phyloP scores from a whole-genome alignment of 2,113 vertebrate species.

The Solenodon paradoxus region DNA sequence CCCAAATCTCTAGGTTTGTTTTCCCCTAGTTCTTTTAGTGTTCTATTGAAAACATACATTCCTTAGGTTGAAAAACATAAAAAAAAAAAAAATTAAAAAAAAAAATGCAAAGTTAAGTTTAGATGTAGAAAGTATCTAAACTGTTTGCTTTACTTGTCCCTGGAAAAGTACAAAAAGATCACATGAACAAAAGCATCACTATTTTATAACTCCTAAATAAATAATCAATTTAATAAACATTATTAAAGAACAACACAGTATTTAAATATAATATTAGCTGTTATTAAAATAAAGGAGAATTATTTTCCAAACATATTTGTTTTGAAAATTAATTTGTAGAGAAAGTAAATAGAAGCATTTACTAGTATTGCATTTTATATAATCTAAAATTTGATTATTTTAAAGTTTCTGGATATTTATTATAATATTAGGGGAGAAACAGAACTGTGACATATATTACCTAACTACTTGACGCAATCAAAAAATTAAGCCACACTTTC shows the following conservation, averaged over 20 bases:
- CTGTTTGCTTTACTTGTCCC: background rate
- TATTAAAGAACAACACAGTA: background rate
- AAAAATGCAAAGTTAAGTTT: background rate
- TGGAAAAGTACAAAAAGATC: background rate
- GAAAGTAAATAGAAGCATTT: background rate
- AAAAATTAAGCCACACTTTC: background rate
- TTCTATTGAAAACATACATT: background rate
- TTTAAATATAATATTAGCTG: background rate
- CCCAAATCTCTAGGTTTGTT: background rate
- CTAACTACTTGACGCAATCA: background rate
- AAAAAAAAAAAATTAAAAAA: background rate
- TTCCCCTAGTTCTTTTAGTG: background rate
- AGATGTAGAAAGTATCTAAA: background rate
- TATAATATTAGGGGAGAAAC: background rate
- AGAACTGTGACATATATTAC: background rate
- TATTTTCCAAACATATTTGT: background rate
- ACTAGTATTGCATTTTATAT: background rate
- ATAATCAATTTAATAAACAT: background rate
- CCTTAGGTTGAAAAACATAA: background rate
- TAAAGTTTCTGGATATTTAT: background rate
- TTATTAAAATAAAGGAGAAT: background rate
- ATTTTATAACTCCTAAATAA: no score
- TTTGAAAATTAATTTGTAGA: background rate
- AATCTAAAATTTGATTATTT: background rate
- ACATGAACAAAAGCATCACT: background rate